Evolutionary conservation across 2,797 vertebrate genomes (phyloP).

Genomic region (Clarias pachynema): DNA sequence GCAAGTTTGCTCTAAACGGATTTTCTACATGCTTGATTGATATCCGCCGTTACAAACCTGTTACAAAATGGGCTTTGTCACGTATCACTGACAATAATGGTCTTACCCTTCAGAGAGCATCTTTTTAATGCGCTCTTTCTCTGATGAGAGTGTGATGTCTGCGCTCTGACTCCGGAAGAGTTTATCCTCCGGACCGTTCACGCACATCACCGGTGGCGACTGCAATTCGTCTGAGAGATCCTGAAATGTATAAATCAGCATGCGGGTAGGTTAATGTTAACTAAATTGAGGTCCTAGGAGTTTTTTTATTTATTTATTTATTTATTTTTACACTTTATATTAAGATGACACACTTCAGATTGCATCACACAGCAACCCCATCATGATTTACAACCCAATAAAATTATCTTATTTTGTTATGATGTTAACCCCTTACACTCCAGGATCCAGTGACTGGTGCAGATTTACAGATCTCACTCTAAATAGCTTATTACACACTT

Average conservation of each 20-base stretch:
- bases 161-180: slow-evolving; percentile 94
- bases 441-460: background rate
- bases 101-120: slow-evolving; percentile 95
- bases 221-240: slow-evolving; percentile 80
- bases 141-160: slow-evolving; percentile 85
- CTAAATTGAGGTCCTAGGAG: background rate
- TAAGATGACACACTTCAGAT: background rate
- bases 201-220: slow-evolving; percentile 80
- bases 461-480: background rate
- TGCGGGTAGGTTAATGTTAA: background rate
- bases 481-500: background rate
- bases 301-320: background rate
- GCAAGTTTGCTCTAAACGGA: background rate
- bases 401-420: background rate
- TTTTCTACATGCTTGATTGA: background rate
- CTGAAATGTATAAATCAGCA: slow-evolving; percentile 62
- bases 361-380: background rate
- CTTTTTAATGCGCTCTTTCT: slow-evolving; percentile 94
- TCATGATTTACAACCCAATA: background rate
- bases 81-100: background rate
- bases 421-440: background rate
- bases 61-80: background rate
- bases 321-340: background rate
- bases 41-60: background rate
- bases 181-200: slow-evolving; percentile 93